Conservation (phyloP, 2,797 vertebrate genomes). For the Anguilla obscura region DNA sequence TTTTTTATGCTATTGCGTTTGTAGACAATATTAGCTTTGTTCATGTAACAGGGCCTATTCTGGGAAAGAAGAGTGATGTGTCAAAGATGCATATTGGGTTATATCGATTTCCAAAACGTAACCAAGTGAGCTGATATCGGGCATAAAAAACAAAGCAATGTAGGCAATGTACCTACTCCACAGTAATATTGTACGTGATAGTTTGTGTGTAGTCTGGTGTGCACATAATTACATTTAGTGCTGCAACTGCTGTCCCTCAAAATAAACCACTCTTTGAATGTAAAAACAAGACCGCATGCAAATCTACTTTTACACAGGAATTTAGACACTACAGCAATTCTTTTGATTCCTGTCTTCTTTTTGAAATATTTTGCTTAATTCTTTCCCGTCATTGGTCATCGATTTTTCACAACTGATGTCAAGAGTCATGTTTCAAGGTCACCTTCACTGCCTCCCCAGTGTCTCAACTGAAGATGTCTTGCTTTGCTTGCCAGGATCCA, state of each 20-base stretch:
- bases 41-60: background rate
- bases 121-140: background rate
- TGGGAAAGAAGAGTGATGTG: background rate
- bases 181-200: background rate
- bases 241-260: background rate
- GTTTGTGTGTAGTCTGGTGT: background rate
- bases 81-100: background rate
- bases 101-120: background rate
- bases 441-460: background rate
- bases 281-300: background rate
- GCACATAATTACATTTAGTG: background rate
- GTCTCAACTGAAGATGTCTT: background rate
- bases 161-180: too few species aligned
- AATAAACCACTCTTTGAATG: background rate
- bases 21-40: slow-evolving; percentile 7
- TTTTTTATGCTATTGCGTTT: background rate
- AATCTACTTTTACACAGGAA: background rate
- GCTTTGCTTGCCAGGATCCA: background rate
- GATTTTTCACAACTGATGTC: background rate
- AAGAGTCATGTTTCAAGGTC: slow-evolving; percentile 8
- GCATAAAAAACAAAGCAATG: background rate
- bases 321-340: background rate
- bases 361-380: background rate
- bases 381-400: background rate
- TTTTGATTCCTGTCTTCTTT: background rate